Base-by-base conservation (phyloP, 2,888 invertebrate genomes). In the Synanthedon formicaeformis region DNA sequence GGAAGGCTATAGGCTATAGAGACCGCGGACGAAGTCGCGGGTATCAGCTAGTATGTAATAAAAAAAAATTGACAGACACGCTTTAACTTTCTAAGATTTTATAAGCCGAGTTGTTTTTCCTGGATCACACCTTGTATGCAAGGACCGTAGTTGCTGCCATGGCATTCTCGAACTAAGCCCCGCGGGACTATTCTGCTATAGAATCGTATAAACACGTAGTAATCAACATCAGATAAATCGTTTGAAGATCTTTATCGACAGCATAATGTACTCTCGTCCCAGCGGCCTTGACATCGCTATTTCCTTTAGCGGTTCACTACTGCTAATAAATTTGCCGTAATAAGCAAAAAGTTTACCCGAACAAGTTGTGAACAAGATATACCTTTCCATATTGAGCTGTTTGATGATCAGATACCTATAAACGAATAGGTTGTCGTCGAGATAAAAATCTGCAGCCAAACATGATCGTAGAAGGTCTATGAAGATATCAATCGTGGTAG, bases 111-210 rank as follows among this genome's bases (percentile, higher is more conserved):
- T 14, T 14, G 45, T 45, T 45, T 12, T 45, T n/a, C 14, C 45
- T 13, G 34, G 34, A 41, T 45, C 45, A 45, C 45, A 45, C 45
- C 45, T 45, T 45, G 45, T 45, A 45, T 45, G 45, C 45, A 14
- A 45, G 14, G 45, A 13, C 45, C 45, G 45, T 45, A 34, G 6
- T 34, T 14, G 60, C 59, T 41, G 53, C 52, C 57, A 55, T 66
- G 61, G 60, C 65, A 75, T 75, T 63, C 74, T 45, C 10, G 45
- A 6, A n/a, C 13, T 8, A 4, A 34, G 34, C 5, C 45, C 11
- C 45, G 45, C 45, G 45, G 45, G 45, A 45, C 45, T 45, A 45
- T 45, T 45, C 45, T 45, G 14, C 13, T 45, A 45, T 45, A 6
- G 45, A 45, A 34, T 34, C 34, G 8, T 34, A 34, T 34, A 34